A percentile compares a stretch with the other conserved stretches of the same genome.
These are phyloP conservation scores for Amazona vittata DNA, from an alignment of 2,113 vertebrate genomes.

Conservation along the genomic window DNA sequence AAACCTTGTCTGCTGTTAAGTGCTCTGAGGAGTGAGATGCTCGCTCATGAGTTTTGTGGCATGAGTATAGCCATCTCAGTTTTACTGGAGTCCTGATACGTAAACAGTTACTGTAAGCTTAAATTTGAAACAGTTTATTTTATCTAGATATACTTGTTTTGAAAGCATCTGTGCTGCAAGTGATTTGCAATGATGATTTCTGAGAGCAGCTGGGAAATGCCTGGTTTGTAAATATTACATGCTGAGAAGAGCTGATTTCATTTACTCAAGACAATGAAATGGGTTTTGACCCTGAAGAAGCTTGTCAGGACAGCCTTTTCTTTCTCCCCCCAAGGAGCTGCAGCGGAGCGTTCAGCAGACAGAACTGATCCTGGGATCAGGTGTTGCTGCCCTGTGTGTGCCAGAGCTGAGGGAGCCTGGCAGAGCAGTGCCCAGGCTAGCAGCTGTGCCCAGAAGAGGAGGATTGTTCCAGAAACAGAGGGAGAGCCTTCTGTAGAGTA, in stretches of 20 bases:
- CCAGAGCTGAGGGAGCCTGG: neutral
- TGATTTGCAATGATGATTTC: conserved; percentile 1
- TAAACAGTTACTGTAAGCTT: neutral
- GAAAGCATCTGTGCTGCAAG: neutral
- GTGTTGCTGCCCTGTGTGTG: conserved; percentile 37
- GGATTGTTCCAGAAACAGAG: conserved; percentile 13
- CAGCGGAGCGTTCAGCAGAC: neutral
- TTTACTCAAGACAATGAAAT: conserved; percentile 33
- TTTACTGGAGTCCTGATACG: neutral
- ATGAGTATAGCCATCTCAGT: neutral
- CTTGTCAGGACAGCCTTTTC: conserved; percentile 1
- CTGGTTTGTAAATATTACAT: neutral
- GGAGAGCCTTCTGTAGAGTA: neutral
- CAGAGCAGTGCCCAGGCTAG: neutral
- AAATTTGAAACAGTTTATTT: neutral
- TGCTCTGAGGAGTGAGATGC: neutral
- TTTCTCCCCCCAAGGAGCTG: conserved; percentile 28
- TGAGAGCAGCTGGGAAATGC: conserved; percentile 31
- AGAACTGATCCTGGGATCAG: conserved; percentile 48
- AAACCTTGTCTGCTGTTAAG: neutral
- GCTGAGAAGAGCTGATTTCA: conserved; percentile 31
- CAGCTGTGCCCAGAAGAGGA: neutral
- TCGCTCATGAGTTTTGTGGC: neutral
- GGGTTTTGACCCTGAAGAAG: conserved; percentile 1
- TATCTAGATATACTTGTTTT: neutral